Base-by-base conservation (phyloP, 2,888 invertebrate species). In the Metalampra italica region DNA sequence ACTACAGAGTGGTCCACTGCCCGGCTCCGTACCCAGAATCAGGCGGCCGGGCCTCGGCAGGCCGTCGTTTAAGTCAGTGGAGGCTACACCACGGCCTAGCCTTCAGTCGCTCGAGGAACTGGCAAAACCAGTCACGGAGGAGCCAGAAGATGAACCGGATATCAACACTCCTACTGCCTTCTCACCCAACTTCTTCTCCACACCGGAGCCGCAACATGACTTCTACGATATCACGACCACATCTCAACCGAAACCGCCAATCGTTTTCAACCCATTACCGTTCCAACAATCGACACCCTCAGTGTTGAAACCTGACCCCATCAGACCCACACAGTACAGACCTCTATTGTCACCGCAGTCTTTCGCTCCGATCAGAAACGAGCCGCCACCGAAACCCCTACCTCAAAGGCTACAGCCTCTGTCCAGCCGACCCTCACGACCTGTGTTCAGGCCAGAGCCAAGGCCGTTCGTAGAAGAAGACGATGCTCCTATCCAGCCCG, bases 51-150 rank as follows among this genome's bases (percentile, higher is more conserved):
- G 85, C 14, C 81, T 69, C 49, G 74, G 77, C 46, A 76, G 86
- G 56, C 86, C 86, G 14, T 85, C 88, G 29, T 86, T 90, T 68
- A 88, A 75, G 64, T 90, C 71, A 46, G 90, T 78, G 57, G 91
- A 73, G 62, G 90, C 76, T 12, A 71, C 82, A 12, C 87, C 85
- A 5, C 75, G 84, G 32, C 90, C 88, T 5, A 85, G 65, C 60
- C 75, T 86, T 13, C 90, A 90, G 64, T 88, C 85, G 7, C 71
- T 91, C 12, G 86, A 92, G 4, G 90, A 91, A 54, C 83, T 78
- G 44, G 81, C 92, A 11, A 92, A 93, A 59, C 93, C 93, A 0
- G 93, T 94, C 7, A 92, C 93, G 0, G 94, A 93, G 75, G 91
- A 93, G 59, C 90, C 90, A 14, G 93, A 93, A 76, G 93, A 93